Percentiles rank a stretch among this genome's conserved stretches.
Conservation (phyloP, 2,888 invertebrate species). For the Xanthia icteritia region DNA sequence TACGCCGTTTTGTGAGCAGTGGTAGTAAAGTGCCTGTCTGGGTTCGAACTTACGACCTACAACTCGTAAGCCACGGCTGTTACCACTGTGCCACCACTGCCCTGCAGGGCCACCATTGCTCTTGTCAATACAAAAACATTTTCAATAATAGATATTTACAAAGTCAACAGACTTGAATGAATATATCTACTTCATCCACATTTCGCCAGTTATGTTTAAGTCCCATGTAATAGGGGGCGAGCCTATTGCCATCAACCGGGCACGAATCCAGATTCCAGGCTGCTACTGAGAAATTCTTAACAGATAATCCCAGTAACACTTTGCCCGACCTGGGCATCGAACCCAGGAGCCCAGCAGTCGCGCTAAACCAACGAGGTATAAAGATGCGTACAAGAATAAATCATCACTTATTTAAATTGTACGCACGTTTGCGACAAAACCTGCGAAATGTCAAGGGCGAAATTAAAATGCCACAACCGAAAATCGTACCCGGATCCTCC, state of each 20-base stretch:
- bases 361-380: too few species aligned
- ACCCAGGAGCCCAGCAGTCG: neutral
- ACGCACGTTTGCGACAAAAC: slow-evolving; percentile 45
- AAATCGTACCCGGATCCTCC: slow-evolving; percentile 54
- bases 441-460: slow-evolving; percentile 55
- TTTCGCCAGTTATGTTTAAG: too few species aligned
- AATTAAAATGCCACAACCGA: slow-evolving; percentile 40
- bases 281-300: neutral
- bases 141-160: neutral
- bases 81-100: too few species aligned
- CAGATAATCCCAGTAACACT: neutral
- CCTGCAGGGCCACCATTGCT: too few species aligned
- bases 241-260: neutral
- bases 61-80: too few species aligned
- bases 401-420: slow-evolving; percentile 13
- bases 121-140: neutral
- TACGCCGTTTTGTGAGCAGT: too few species aligned
- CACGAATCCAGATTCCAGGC: neutral
- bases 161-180: neutral
- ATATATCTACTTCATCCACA: neutral
- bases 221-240: neutral
- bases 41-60: too few species aligned
- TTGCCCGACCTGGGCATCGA: neutral
- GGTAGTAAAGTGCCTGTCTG: too few species aligned
- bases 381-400: slow-evolving; percentile 38